Percentiles rank a stretch among this genome's conserved stretches.
These are phyloP conservation scores for Ranitomeya imitator DNA, from an alignment of 2,113 vertebrate species.

Conservation along the genomic window DNA sequence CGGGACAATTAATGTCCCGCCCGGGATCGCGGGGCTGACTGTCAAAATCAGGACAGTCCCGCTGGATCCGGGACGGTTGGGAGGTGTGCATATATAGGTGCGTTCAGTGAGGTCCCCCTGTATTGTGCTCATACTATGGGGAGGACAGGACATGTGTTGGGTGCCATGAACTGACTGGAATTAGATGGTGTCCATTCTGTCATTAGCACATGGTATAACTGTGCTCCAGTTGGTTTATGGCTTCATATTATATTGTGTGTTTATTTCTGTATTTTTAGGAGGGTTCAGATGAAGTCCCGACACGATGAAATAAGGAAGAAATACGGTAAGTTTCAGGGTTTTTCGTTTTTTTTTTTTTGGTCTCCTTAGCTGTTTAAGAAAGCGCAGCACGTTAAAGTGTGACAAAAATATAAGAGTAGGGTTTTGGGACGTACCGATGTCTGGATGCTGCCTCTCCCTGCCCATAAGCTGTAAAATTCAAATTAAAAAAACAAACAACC, in stretches of 20 bases:
- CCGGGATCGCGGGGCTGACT: no score
- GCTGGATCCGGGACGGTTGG: no score
- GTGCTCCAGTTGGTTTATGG: not conserved
- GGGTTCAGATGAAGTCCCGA: conserved; percentile 86
- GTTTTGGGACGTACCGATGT: no score
- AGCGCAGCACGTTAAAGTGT: no score
- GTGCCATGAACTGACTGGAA: not conserved
- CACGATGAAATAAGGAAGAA: conserved; percentile 94
- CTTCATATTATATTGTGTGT: not conserved
- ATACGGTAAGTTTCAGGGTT: conserved; percentile 78
- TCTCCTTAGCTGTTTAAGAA: no score
- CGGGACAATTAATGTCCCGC: no score
- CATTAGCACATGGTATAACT: not conserved
- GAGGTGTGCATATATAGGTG: no score
- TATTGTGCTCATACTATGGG: not conserved
- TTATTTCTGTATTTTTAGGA: conserved; percentile 70
- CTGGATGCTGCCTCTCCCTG: no score
- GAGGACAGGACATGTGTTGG: not conserved
- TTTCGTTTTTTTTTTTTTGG: not conserved
- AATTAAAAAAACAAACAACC: not conserved
- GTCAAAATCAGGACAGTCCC: no score
- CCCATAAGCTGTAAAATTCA: no score
- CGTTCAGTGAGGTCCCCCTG: no score
- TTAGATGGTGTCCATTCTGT: not conserved
- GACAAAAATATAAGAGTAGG: no score